Percentiles rank a stretch among this genome's conserved stretches.
Conservation (phyloP, 2,888 invertebrate species). For the Odontothrips loti region DNA sequence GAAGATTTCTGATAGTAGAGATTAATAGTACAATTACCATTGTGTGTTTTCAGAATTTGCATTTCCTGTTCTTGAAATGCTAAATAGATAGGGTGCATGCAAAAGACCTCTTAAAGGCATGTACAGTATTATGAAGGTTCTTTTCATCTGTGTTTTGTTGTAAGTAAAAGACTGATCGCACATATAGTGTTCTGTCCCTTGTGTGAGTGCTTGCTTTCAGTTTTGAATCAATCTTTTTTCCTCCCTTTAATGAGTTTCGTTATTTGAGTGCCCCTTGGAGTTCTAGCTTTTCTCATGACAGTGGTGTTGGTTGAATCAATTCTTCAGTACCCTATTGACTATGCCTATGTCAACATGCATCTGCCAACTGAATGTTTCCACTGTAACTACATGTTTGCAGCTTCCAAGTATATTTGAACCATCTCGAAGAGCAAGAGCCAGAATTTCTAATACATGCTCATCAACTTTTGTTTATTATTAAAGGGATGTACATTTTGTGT, state of each 20-base stretch:
- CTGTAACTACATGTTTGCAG: too few species aligned
- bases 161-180: neutral
- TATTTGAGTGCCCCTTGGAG: neutral
- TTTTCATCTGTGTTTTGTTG: constrained; percentile 30
- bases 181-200: neutral
- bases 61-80: neutral
- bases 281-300: neutral
- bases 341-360: neutral
- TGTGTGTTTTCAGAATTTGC: neutral
- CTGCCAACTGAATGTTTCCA: too few species aligned
- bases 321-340: neutral
- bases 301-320: neutral
- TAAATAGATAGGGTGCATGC: neutral
- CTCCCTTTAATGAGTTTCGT: neutral
- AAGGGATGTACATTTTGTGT: constrained; percentile 24
- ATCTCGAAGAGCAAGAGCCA: too few species aligned
- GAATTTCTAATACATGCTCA: too few species aligned
- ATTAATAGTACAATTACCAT: neutral
- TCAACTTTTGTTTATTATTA: too few species aligned
- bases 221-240: neutral
- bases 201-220: neutral
- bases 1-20: neutral
- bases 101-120: constrained; percentile 32
- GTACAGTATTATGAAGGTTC: constrained; percentile 35
- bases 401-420: too few species aligned